Percentiles rank a stretch among this genome's conserved stretches.
Evolutionary conservation across 1,140 invertebrate genomes (phyloP).

Genomic region (Rhyacophila brunnea): DNA sequence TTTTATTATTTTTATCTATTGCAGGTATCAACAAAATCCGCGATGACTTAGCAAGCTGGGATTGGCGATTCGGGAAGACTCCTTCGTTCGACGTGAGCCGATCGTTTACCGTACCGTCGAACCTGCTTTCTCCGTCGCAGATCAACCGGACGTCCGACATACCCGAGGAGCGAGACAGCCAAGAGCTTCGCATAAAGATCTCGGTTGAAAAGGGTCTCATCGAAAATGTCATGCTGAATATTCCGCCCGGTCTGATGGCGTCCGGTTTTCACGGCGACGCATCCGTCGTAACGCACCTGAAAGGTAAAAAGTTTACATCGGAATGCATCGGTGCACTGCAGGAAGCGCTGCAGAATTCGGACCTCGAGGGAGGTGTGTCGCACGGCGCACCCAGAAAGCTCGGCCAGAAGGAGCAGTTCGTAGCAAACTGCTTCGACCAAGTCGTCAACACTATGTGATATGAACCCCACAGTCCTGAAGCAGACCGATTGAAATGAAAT

Average conservation of each 20-base stretch:
- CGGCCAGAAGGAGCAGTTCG: conserved; percentile 53
- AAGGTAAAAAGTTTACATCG: conserved; percentile 52
- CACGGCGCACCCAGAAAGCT: conserved; percentile 36
- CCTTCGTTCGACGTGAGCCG: conserved; percentile 74
- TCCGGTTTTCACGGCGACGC: conserved; percentile 53
- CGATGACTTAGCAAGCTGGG: conserved; percentile 73
- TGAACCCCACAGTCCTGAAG: neutral
- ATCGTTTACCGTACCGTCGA: conserved; percentile 47
- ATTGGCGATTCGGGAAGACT: conserved; percentile 87
- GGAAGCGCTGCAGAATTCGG: conserved; percentile 49
- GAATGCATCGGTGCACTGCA: conserved; percentile 48
- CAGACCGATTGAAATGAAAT: conserved; percentile 14
- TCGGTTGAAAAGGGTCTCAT: conserved; percentile 51
- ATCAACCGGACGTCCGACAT: conserved; percentile 2
- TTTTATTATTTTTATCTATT: conserved; percentile 30
- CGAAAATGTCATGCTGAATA: conserved; percentile 49
- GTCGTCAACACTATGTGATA: conserved; percentile 51
- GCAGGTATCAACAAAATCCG: conserved; percentile 66
- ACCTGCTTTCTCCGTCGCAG: conserved; percentile 39
- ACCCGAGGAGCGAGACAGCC: conserved; percentile 35
- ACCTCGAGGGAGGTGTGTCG: conserved; percentile 38
- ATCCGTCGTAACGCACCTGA: conserved; percentile 50
- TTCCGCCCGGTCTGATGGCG: conserved; percentile 49
- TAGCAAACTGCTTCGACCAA: conserved; percentile 54
- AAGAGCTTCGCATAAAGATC: conserved; percentile 51